phyloP scores from a whole-genome alignment of 2,888 invertebrate genomes.

The Drosophila fungiperda region DNA sequence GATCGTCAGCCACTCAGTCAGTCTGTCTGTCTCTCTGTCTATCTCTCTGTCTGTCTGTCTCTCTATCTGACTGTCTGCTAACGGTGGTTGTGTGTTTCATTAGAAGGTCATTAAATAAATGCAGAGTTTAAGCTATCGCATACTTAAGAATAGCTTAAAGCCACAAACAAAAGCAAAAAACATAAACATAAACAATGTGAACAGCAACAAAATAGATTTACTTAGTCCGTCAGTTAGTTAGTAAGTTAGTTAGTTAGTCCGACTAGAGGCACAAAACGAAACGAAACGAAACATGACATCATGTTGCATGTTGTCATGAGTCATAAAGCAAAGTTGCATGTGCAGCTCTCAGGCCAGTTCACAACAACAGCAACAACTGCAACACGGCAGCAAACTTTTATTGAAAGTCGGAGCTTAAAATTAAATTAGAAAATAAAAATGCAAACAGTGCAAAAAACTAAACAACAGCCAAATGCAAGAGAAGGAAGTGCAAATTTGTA shows the following conservation, averaged over 20 bases:
- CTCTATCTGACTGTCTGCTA: slow-evolving; percentile 31
- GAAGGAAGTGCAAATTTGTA: slow-evolving; percentile 46
- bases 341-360: slow-evolving; percentile 41
- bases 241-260: slow-evolving; percentile 44
- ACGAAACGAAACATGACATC: slow-evolving; percentile 64
- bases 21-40: not conserved
- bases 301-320: slow-evolving; percentile 82
- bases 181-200: slow-evolving; percentile 5
- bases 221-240: slow-evolving; percentile 54
- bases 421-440: slow-evolving; percentile 68
- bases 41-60: slow-evolving; percentile 7
- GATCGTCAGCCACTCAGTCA: slow-evolving; percentile 30
- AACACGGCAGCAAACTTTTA: slow-evolving; percentile 60
- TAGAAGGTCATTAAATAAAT: slow-evolving; percentile 63
- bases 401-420: slow-evolving; percentile 70
- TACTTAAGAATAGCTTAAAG: slow-evolving; percentile 23
- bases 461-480: slow-evolving; percentile 29
- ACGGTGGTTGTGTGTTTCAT: slow-evolving; percentile 52
- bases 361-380: slow-evolving; percentile 26
- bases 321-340: slow-evolving; percentile 81
- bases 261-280: slow-evolving; percentile 55
- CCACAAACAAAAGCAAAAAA: not conserved
- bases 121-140: slow-evolving; percentile 62
- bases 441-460: slow-evolving; percentile 42
- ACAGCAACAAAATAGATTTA: slow-evolving; percentile 29